Base-by-base conservation (phyloP, 53 echinoderm and acorn worm genomes). In the Crossaster papposus region DNA sequence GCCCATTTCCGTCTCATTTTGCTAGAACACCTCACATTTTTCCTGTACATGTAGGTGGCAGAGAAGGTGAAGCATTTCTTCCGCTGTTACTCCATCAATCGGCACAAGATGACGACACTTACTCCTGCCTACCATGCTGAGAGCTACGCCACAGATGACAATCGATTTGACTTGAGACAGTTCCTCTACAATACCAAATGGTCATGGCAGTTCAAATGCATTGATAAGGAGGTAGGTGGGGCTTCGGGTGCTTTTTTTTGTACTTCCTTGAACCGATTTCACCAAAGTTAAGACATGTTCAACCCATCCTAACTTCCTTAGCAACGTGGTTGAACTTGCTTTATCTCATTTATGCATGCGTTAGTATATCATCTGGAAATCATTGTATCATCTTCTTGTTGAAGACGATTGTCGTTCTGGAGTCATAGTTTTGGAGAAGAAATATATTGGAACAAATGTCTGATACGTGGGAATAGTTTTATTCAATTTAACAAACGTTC, bases 1-100 rank as follows among this genome's bases (percentile, higher is more conserved):
- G n/a, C n/a, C n/a, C n/a, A n/a, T n/a, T n/a, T n/a, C n/a, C n/a
- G n/a, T n/a, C n/a, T n/a, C n/a, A n/a, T n/a, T n/a, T n/a, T n/a
- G n/a, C n/a, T n/a, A n/a, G n/a, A n/a, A n/a, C n/a, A 44, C 44
- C 44, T 44, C 44, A 7, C 9, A 44, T 3, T 51, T 8, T 79
- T 65, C n/a, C n/a, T n/a, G n/a, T n/a, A n/a, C n/a, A 9, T 28
- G 17, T 58, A 98, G 98, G 98, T 98, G 74, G 98, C 98, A 23
- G 94, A 93, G 15, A 98, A 98, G 80, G 96, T 98, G 83, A 96
- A 98, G 91, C 96, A 98, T 85, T 98, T 98, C 87, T 98, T 98
- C 81, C 95, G 94, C 38, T 85, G 89, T 12, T 98, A 96, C 77
- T 96, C 98, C 72, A 96, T 98, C 84, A 96, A 98, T 79, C 94